Evolutionary conservation across 2,888 invertebrate genomes (phyloP).

Genomic region (Autographa pulchrina): DNA sequence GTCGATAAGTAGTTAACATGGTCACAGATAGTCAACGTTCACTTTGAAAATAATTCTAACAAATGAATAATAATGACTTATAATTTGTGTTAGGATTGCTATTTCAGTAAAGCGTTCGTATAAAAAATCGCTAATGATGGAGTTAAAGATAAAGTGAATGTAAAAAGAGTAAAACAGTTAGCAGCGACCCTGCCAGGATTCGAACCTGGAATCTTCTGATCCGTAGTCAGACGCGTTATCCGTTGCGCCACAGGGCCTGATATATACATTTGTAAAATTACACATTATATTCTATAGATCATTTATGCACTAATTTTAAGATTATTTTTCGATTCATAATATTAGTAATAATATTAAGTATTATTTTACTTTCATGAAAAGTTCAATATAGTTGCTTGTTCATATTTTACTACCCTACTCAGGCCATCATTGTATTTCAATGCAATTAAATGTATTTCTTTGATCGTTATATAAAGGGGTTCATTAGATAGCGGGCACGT

Average conservation of each 20-base stretch:
- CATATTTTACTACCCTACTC: neutral
- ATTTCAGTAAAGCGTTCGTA: neutral
- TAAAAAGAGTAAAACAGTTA: constrained; percentile 27
- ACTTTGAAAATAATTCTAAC: neutral
- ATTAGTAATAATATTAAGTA: neutral
- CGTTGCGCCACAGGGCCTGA: constrained; percentile 91
- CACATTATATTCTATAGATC: neutral
- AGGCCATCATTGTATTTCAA: neutral
- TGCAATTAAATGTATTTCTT: constrained; percentile 21
- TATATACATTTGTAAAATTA: constrained; percentile 13
- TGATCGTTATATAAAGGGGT: constrained; percentile 54
- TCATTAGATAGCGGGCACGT: constrained; percentile 60
- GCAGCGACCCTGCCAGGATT: constrained; percentile 90
- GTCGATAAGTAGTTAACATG: too few relatives aligned
- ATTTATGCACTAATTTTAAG: constrained; percentile 12
- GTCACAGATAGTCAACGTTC: too few relatives aligned
- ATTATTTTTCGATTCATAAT: neutral
- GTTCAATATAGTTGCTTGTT: neutral
- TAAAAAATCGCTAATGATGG: neutral
- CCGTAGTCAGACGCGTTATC: constrained; percentile 93
- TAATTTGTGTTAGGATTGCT: neutral
- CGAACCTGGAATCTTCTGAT: constrained; percentile 92
- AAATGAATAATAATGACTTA: neutral
- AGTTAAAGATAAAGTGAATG: constrained; percentile 10
- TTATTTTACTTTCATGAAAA: neutral